Evolutionary conservation across 2,797 vertebrate species (phyloP).

Genomic region (Sebastes oblongus): DNA sequence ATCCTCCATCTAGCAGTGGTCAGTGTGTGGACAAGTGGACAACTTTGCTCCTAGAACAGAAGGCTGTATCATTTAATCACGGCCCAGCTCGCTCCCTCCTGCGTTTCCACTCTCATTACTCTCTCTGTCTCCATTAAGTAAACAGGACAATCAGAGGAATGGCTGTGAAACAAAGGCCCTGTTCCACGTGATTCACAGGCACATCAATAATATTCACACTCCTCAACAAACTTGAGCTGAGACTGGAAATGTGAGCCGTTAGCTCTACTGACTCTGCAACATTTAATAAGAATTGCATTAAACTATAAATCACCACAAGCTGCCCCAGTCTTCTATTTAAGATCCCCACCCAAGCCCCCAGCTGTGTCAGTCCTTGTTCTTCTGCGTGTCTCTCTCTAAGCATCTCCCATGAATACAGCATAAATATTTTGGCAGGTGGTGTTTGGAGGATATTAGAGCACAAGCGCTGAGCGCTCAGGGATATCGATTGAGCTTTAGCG

Average conservation of each 20-base stretch:
- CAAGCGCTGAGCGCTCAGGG: constrained; percentile 50
- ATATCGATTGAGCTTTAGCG: constrained; percentile 73
- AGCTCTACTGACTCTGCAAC: background rate
- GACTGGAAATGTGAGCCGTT: background rate
- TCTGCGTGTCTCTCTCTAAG: constrained; percentile 32
- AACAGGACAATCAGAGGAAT: constrained; percentile 42
- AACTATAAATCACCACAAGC: constrained; percentile 31
- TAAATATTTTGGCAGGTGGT: constrained; percentile 78
- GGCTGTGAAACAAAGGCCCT: background rate
- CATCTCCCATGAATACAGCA: constrained; percentile 62
- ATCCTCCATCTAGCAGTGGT: constrained; percentile 19
- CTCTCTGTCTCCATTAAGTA: constrained; percentile 42
- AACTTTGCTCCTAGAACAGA: background rate
- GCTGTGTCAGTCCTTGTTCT: constrained; percentile 25
- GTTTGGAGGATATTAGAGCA: constrained; percentile 73
- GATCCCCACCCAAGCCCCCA: background rate
- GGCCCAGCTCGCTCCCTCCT: background rate
- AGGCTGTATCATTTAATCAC: constrained; percentile 19
- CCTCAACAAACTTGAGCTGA: background rate
- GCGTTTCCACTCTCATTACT: constrained; percentile 32
- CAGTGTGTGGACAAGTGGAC: background rate
- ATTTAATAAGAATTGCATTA: constrained; percentile 20
- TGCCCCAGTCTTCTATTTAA: background rate
- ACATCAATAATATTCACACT: constrained; percentile 42
- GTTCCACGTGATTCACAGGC: constrained; percentile 28